phyloP scores from a whole-genome alignment of 2,113 vertebrate genomes.

The Ceratotherium simum region DNA sequence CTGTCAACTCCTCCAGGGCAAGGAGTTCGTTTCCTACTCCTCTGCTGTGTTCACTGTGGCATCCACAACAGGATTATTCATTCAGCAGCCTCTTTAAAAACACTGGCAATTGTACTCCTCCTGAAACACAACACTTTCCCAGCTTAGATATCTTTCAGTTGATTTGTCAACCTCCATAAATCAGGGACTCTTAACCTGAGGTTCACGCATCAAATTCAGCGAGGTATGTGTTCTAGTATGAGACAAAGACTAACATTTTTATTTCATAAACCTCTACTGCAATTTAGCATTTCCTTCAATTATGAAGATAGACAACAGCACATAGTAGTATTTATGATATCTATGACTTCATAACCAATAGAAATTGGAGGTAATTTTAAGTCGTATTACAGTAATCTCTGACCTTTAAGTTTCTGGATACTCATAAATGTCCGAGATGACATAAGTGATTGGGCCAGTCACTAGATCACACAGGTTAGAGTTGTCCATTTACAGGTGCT shows the following conservation, averaged over 20 bases:
- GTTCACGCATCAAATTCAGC: neutral
- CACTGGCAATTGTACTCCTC: neutral
- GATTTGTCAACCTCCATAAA: neutral
- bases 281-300: conserved; percentile 23
- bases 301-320: neutral
- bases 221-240: neutral
- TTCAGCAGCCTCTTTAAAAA: neutral
- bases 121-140: neutral
- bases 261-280: neutral
- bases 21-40: neutral
- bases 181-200: neutral
- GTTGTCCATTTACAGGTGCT: neutral
- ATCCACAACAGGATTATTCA: neutral
- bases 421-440: neutral
- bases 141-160: neutral
- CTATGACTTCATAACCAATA: neutral
- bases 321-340: neutral
- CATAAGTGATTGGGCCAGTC: neutral
- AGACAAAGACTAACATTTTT: neutral
- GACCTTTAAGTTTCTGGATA: neutral
- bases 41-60: neutral
- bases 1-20: neutral
- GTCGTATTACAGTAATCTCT: neutral
- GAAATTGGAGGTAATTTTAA: neutral
- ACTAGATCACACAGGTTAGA: neutral